phyloP scores from a whole-genome alignment of 2,797 vertebrate genomes.

The Rhodeus uyekii region DNA sequence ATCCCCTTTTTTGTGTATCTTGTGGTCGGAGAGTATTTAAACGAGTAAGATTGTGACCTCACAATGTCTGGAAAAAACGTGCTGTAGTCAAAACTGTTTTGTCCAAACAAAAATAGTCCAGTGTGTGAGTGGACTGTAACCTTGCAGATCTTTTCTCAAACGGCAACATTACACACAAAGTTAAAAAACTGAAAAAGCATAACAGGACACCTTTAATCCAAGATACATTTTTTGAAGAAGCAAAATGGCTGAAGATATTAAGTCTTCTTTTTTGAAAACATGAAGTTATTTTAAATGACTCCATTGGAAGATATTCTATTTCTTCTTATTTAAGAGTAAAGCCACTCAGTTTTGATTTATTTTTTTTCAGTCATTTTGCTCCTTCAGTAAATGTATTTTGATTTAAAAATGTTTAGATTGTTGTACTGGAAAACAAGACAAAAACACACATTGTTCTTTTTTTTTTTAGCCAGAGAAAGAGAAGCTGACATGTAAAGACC shows the following conservation, averaged over 20 bases:
- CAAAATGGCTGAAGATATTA: background rate
- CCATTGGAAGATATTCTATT: background rate
- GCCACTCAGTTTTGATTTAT: background rate
- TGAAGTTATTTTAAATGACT: background rate
- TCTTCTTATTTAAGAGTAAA: background rate
- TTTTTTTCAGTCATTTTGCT: background rate
- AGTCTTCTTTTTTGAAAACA: background rate
- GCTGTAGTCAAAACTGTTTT: too few species aligned
- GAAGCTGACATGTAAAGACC: slow-evolving; percentile 91
- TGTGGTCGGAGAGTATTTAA: too few species aligned
- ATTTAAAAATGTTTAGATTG: background rate
- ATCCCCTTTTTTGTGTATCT: too few species aligned
- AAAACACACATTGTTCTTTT: background rate
- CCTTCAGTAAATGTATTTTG: background rate
- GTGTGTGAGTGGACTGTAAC: too few species aligned
- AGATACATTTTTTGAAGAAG: too few species aligned
- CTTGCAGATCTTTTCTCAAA: too few species aligned
- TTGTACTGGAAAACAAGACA: background rate
- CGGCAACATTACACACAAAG: too few species aligned
- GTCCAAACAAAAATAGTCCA: too few species aligned
- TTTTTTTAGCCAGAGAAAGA: slow-evolving; percentile 81
- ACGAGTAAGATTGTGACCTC: too few species aligned
- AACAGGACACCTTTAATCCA: too few species aligned
- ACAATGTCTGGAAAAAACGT: too few species aligned
- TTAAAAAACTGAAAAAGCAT: too few species aligned